phyloP scores from a whole-genome alignment of 2,888 invertebrate genomes.

The Meiosimyza platycephala region DNA sequence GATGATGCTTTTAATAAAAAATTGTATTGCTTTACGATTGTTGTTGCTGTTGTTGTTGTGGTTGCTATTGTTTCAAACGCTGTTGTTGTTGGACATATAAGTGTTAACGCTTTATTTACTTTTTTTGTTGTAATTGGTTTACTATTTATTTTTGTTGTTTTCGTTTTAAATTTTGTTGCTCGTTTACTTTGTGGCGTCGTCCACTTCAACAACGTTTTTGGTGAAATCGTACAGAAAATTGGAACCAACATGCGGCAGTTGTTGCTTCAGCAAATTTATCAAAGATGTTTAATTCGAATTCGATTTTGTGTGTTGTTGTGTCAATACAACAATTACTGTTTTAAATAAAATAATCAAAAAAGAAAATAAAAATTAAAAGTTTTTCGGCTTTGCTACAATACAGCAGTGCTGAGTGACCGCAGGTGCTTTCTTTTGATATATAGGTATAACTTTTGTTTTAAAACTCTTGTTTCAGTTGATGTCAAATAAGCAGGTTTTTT shows the following conservation, averaged over 20 bases:
- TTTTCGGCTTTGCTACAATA: conserved; percentile 21
- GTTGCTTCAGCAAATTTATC: conserved; percentile 33
- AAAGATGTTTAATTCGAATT: neutral
- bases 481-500: conserved; percentile 60
- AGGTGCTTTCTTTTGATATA: neutral
- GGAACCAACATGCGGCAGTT: conserved; percentile 65
- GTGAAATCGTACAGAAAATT: conserved; percentile 48
- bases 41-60: conserved; percentile 38
- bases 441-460: neutral
- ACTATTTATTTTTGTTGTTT: conserved; percentile 37
- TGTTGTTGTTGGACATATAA: conserved; percentile 24
- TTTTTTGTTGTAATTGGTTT: conserved; percentile 36
- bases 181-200: conserved; percentile 47
- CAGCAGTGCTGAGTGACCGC: neutral
- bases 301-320: conserved; percentile 2
- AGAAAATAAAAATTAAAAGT: conserved; percentile 1
- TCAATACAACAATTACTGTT: conserved; percentile 5
- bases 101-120: conserved; percentile 33
- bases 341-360: conserved; percentile 33
- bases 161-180: conserved; percentile 42
- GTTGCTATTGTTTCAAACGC: conserved; percentile 34
- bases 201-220: conserved; percentile 53
- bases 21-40: conserved; percentile 37
- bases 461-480: conserved; percentile 48
- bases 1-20: conserved; percentile 36